Evolutionary conservation across 2,113 vertebrate species (phyloP).

Genomic region (Eubucco bourcierii): DNA sequence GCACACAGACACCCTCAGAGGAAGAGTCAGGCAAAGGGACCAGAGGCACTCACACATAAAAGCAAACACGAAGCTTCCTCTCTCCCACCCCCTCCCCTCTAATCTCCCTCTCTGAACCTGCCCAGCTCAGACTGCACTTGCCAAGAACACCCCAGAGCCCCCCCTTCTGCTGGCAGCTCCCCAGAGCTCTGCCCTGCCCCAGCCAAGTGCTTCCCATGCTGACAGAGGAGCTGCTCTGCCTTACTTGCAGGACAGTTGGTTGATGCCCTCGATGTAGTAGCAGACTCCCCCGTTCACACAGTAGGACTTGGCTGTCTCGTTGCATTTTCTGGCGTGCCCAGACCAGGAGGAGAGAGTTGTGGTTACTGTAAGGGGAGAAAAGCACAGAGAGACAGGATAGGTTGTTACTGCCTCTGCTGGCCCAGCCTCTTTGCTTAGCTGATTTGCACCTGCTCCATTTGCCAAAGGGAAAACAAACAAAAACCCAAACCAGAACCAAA

Average conservation of each 20-base stretch:
- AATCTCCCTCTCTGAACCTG: background rate
- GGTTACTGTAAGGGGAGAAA: constrained; percentile 79
- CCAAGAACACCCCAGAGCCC: background rate
- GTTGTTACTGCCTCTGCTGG: constrained; percentile 15
- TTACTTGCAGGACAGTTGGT: constrained; percentile 98
- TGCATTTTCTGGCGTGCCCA: constrained; percentile 94
- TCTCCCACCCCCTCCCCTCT: background rate
- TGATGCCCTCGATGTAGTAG: constrained; percentile 97
- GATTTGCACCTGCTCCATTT: background rate
- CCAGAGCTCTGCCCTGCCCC: background rate
- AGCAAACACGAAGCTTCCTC: background rate
- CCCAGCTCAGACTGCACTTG: background rate
- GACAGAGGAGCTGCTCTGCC: constrained; percentile 72
- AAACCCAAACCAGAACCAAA: too few species aligned
- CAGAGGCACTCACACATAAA: background rate
- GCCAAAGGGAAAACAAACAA: background rate
- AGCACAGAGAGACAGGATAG: constrained; percentile 42
- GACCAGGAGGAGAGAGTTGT: constrained; percentile 91
- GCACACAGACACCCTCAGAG: background rate
- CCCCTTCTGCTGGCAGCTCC: background rate
- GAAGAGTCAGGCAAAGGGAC: constrained; percentile 1
- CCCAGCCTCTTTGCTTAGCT: constrained; percentile 9
- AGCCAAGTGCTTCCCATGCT: background rate
- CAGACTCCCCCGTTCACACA: constrained; percentile 97
- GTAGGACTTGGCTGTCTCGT: constrained; percentile 93